phyloP scores from a whole-genome alignment of 2,113 vertebrate species.

The Melanerpes formicivorus region DNA sequence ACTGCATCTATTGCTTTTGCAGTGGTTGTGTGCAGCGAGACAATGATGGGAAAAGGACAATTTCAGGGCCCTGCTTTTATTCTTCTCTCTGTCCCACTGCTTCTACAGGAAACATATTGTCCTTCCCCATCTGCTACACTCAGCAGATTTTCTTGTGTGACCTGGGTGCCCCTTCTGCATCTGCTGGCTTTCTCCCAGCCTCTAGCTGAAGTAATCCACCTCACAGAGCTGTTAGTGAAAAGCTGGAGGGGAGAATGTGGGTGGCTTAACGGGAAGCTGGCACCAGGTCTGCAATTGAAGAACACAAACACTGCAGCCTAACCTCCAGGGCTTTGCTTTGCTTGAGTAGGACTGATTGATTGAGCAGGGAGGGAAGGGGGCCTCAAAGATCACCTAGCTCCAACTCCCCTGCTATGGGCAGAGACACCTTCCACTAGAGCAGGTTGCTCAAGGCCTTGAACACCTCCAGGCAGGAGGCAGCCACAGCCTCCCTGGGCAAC shows the following conservation, averaged over 20 bases:
- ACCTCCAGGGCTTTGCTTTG: neutral
- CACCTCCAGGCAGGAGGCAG: too few relatives aligned
- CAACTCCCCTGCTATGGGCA: too few relatives aligned
- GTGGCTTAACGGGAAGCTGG: neutral
- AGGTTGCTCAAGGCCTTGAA: too few relatives aligned
- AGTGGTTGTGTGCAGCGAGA: neutral
- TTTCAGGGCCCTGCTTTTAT: neutral
- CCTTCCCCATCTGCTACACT: neutral
- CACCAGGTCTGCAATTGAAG: neutral
- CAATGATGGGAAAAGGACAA: neutral
- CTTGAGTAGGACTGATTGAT: neutral
- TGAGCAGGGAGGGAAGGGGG: too few relatives aligned
- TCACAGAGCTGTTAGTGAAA: neutral
- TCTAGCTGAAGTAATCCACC: neutral
- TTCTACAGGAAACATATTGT: neutral
- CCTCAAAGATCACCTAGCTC: too few relatives aligned
- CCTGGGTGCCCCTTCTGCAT: neutral
- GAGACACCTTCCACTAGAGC: too few relatives aligned
- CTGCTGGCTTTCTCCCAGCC: neutral
- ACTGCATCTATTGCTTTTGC: neutral
- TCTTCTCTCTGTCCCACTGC: neutral
- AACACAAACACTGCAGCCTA: neutral
- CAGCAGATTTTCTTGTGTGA: conserved; percentile 2
- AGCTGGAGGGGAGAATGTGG: neutral
- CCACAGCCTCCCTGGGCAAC: too few relatives aligned